Base-by-base conservation (phyloP, 2,113 vertebrate genomes). In the Melanotaenia duboulayi region DNA sequence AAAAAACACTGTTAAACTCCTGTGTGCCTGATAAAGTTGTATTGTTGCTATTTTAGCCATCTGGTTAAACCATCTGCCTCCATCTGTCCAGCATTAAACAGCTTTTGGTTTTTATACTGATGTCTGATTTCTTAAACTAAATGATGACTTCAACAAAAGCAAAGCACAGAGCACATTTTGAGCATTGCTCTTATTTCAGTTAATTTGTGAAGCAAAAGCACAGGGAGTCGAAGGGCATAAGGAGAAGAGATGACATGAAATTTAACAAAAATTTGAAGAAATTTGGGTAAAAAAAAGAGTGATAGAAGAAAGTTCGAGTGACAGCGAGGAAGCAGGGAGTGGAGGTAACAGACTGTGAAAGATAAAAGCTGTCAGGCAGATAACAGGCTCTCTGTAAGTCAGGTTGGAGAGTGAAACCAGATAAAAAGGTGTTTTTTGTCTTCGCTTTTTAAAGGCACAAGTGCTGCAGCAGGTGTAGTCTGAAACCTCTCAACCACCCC, bases 21-120 rank as follows among this genome's bases (percentile, higher is more conserved):
- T 71, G 48, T 24, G 56, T 5, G 17, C 17, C 23, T 62, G 19
- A 65, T 66, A 12, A 68, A 71, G 62, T 68, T 32, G 62, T 42
- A 37, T 65, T 55, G 28, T 68, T 52, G 59, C 73, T 48, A 20
- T 50, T 71, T 77, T 60, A 79, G 73, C 49, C 79, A 71, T 74
- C 79, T 78, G 85, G n/a, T 78, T 23, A 16, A 59, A 68, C 77
- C 82, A 79, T 76, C 87, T 87, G 76, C 42, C 61, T 71, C 77
- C 74, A 58, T 81, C 82, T 85, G 77, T 58, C 42, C 42, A 20
- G 46, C n/a, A 20, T 74, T 52, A 71, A 74, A 72, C 69, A 62
- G 73, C 52, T 62, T 75, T 64, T 81, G 82, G 64, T 69, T 65
- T 65, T 80, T 40, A 35, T 37, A 44, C 49, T 12, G 24, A 75